A percentile compares a stretch with the other conserved stretches of the same genome.
Evolutionary conservation across 2,113 vertebrate genomes (phyloP).

Genomic region (Callochromis pleurospilus): DNA sequence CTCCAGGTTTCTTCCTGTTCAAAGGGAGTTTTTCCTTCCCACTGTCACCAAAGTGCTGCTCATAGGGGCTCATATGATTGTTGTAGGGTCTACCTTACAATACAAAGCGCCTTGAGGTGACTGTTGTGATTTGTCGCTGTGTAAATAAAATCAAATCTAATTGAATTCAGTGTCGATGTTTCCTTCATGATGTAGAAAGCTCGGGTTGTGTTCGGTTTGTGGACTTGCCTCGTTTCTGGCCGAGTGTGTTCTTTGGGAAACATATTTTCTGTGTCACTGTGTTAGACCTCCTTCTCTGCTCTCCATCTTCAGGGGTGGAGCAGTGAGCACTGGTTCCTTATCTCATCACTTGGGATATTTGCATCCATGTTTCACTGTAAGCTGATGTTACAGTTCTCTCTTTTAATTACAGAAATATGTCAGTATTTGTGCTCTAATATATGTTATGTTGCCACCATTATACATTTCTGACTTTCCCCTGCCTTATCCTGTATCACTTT

Average conservation of each 20-base stretch:
- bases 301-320: neutral
- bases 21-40: too few species aligned
- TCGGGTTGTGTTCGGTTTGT: too few species aligned
- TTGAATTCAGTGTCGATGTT: too few species aligned
- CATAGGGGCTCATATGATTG: neutral
- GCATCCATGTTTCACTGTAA: neutral
- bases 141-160: too few species aligned
- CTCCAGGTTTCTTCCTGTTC: too few species aligned
- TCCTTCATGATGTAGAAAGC: too few species aligned
- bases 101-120: too few species aligned
- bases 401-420: neutral
- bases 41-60: neutral
- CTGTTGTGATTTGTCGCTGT: too few species aligned
- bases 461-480: neutral
- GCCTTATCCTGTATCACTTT: neutral
- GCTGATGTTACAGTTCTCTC: neutral
- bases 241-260: too few species aligned
- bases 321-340: neutral
- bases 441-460: neutral
- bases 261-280: too few species aligned
- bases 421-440: neutral
- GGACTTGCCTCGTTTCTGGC: too few species aligned
- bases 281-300: too few species aligned
- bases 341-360: neutral
- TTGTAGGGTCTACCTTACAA: accelerated